These are phyloP conservation scores for Anser cygnoides DNA, from an alignment of 2,113 vertebrate genomes.

Conservation along the genomic window DNA sequence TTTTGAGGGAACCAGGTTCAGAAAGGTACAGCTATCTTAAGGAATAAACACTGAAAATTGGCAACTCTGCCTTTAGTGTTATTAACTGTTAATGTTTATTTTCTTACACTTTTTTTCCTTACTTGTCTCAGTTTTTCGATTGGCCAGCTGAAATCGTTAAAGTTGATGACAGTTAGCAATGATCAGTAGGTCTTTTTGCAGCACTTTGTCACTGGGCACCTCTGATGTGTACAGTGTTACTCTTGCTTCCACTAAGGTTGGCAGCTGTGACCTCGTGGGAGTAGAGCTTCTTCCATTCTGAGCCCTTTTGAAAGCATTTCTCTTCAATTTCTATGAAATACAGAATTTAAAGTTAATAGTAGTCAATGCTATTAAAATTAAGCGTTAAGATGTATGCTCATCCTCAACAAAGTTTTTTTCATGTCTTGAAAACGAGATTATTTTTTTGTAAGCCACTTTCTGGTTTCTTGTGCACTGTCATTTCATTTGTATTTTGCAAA, in stretches of 20 bases:
- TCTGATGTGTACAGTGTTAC: neutral
- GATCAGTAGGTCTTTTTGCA: neutral
- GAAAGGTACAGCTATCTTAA: neutral
- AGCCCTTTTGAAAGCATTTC: neutral
- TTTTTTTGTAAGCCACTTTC: neutral
- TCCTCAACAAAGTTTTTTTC: neutral
- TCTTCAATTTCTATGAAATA: neutral
- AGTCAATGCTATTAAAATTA: neutral
- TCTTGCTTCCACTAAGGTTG: neutral
- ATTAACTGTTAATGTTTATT: neutral
- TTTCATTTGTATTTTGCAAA: neutral
- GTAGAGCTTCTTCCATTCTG: neutral
- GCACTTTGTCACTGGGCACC: neutral
- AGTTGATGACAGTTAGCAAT: neutral
- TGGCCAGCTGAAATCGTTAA: rapidly evolving
- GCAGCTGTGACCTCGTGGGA: neutral
- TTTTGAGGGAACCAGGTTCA: neutral
- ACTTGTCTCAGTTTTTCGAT: neutral
- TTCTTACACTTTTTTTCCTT: neutral
- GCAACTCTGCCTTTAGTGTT: neutral
- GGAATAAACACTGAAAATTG: neutral
- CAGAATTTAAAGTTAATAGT: neutral
- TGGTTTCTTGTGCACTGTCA: neutral
- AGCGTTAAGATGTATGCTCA: neutral
- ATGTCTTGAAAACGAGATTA: neutral